Conservation (phyloP, 2,888 invertebrate genomes). For the Lasioglossum malachurum region DNA sequence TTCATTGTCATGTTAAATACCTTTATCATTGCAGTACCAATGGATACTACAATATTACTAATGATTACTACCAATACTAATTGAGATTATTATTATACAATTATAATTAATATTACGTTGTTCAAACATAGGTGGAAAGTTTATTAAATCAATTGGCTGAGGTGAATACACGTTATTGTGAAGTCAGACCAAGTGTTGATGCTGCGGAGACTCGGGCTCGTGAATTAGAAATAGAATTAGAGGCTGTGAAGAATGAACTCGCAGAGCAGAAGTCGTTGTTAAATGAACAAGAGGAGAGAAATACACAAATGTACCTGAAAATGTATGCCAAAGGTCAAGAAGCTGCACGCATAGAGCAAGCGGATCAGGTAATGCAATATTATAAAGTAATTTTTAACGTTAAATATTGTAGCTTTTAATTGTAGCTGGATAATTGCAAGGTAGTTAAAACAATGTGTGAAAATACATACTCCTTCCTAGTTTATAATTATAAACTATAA, state of each 20-base stretch:
- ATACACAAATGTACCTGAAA: slow-evolving; percentile 92
- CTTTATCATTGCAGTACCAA: background rate
- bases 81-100: background rate
- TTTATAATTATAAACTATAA: background rate
- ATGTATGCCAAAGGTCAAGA: slow-evolving; percentile 94
- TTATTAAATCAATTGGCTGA: slow-evolving; percentile 90
- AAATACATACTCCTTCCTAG: background rate
- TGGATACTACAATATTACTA: background rate
- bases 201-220: slow-evolving; percentile 89
- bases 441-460: background rate
- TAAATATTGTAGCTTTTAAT: background rate
- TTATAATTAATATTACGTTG: background rate
- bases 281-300: slow-evolving; percentile 90
- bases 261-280: slow-evolving; percentile 88
- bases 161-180: slow-evolving; percentile 92
- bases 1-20: background rate
- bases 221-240: slow-evolving; percentile 90
- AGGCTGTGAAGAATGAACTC: slow-evolving; percentile 89
- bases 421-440: background rate
- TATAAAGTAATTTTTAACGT: background rate
- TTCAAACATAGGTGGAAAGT: slow-evolving; percentile 87
- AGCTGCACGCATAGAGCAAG: slow-evolving; percentile 90
- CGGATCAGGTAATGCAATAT: slow-evolving; percentile 87
- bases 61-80: background rate
- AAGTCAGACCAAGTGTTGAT: slow-evolving; percentile 91